Conservation (phyloP, 2,888 invertebrate species). For the Pelosia muscerda region DNA sequence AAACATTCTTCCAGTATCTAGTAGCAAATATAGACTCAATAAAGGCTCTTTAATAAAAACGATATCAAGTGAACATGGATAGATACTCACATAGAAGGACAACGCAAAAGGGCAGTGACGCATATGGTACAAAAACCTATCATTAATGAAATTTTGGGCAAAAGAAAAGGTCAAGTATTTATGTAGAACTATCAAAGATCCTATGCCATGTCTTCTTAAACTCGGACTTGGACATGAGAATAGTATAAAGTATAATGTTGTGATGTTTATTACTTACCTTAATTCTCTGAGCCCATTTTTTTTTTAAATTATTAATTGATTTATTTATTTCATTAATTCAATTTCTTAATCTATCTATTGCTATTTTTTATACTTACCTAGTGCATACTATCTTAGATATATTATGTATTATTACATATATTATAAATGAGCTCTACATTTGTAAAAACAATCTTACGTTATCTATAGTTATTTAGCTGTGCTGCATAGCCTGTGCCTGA, state of each 20-base stretch:
- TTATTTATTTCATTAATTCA: no score
- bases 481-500: no score
- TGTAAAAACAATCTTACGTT: no score
- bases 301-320: no score
- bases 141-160: conserved; percentile 2
- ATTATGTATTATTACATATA: no score
- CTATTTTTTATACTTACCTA: no score
- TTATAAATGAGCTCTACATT: no score
- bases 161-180: not conserved
- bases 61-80: not conserved
- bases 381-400: no score
- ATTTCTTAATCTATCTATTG: no score
- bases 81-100: not conserved
- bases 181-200: not conserved
- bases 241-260: not conserved
- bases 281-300: no score
- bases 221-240: not conserved
- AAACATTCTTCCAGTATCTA: not conserved
- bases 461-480: no score
- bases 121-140: not conserved
- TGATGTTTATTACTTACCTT: not conserved
- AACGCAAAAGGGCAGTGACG: not conserved
- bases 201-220: not conserved
- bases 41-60: not conserved
- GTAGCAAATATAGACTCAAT: not conserved